Percentiles rank a stretch among this genome's conserved stretches.
Evolutionary conservation across 2,113 vertebrate genomes (phyloP).

Genomic region (human): GRCh38 chr14:75211501-75212000

Average conservation of each 20-base stretch:
- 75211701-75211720: no score
- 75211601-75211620: no score
- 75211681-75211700: no score
- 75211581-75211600: no score
- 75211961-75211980: constrained; percentile 26
- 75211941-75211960: constrained; percentile 41
- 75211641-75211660: no score
- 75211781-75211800: constrained; percentile 1
- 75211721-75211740: background rate
- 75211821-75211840: background rate
- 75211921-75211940: background rate
- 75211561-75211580: no score
- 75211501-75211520: no score
- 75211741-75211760: background rate
- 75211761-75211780: background rate
- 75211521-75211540: no score
- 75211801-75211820: background rate
- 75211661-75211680: no score
- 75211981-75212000: no score
- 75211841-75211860: constrained; percentile 33
- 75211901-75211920: background rate
- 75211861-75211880: background rate
- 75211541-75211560: no score
- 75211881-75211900: background rate
- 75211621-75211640: no score